These are phyloP conservation scores for Sinohyriopsis cumingii DNA, from an alignment of 2,888 invertebrate species.

Conservation along the genomic window DNA sequence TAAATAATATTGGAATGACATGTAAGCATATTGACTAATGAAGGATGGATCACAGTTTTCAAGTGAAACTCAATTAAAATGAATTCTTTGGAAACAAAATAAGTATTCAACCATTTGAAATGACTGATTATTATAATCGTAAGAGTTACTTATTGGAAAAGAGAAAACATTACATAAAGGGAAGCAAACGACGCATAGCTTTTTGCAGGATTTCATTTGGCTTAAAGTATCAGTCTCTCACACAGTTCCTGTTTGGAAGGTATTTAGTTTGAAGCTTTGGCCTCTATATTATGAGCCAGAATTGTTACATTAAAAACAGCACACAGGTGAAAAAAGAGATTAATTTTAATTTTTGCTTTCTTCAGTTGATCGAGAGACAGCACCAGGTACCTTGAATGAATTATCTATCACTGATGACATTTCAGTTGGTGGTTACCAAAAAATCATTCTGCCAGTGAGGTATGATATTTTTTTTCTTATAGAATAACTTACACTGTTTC, in stretches of 20 bases:
- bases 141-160: too few relatives aligned
- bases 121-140: too few relatives aligned
- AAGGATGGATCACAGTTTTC: too few relatives aligned
- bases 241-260: not conserved
- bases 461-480: slow-evolving; percentile 24
- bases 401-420: slow-evolving; percentile 80
- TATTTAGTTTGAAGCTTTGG: not conserved
- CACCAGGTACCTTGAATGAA: slow-evolving; percentile 70
- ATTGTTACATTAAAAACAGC: slow-evolving; percentile 1
- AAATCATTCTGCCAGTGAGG: slow-evolving; percentile 64
- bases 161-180: too few relatives aligned
- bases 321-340: too few relatives aligned
- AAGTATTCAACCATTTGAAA: too few relatives aligned
- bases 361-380: slow-evolving; percentile 40
- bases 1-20: too few relatives aligned
- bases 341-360: slow-evolving; percentile 6
- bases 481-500: slow-evolving; percentile 1
- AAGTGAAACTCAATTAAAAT: too few relatives aligned
- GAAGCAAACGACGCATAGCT: too few relatives aligned
- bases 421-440: slow-evolving; percentile 91
- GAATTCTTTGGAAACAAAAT: too few relatives aligned
- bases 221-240: not conserved
- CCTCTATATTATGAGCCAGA: not conserved
- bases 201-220: not conserved
- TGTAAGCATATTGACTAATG: too few relatives aligned